Conservation (phyloP, 2,113 vertebrate genomes). For the Nettapus auritus region DNA sequence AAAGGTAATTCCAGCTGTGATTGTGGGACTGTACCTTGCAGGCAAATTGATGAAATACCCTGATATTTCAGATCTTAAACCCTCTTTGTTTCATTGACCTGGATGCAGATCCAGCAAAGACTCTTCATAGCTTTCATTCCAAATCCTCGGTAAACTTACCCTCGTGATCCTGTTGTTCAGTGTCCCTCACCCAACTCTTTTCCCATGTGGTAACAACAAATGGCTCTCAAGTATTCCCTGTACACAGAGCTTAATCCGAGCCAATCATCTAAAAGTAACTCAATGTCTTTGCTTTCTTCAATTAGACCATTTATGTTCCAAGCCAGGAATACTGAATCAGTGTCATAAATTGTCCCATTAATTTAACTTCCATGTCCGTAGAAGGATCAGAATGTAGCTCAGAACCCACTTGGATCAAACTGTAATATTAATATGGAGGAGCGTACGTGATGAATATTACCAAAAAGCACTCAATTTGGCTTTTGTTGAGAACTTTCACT, state of each 20-base stretch:
- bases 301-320: background rate
- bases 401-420: background rate
- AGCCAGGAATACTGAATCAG: background rate
- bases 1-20: background rate
- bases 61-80: background rate
- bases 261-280: background rate
- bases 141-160: background rate
- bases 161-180: background rate
- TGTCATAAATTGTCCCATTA: background rate
- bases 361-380: background rate
- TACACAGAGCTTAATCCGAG: background rate
- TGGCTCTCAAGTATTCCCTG: background rate
- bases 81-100: background rate
- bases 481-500: constrained; percentile 46
- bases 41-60: background rate
- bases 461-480: background rate
- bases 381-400: background rate
- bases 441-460: background rate
- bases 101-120: background rate
- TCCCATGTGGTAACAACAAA: background rate
- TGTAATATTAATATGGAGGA: background rate
- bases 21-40: background rate
- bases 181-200: no score
- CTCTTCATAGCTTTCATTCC: background rate
- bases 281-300: background rate